A percentile compares a stretch with the other conserved stretches of the same genome.
Evolutionary conservation across 2,888 invertebrate genomes (phyloP).

Genomic region (Acanthopleura granulata): DNA sequence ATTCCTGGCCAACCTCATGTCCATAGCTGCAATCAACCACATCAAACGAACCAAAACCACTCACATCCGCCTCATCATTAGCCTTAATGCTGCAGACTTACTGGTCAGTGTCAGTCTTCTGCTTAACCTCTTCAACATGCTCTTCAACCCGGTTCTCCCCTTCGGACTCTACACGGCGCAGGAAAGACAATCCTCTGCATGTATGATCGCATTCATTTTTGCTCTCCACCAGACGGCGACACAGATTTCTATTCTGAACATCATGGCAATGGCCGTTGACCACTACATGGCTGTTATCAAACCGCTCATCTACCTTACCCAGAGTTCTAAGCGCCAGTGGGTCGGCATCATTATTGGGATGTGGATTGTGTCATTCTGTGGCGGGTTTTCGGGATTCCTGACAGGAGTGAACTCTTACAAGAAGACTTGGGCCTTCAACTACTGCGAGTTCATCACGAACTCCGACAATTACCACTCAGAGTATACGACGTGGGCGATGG

Average conservation of each 20-base stretch:
- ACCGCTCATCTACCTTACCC: conserved; percentile 43
- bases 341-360: conserved; percentile 40
- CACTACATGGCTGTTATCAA: conserved; percentile 55
- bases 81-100: conserved; percentile 52
- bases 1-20: conserved; percentile 51
- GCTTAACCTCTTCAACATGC: conserved; percentile 45
- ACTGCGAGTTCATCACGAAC: conserved; percentile 51
- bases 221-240: conserved; percentile 51
- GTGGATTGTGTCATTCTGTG: conserved; percentile 44
- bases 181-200: conserved; percentile 40
- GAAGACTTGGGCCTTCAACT: conserved; percentile 36
- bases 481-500: conserved; percentile 47
- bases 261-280: conserved; percentile 53
- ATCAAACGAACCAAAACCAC: conserved; percentile 49
- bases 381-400: conserved; percentile 43
- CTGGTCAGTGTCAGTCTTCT: conserved; percentile 51
- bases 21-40: conserved; percentile 54
- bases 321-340: conserved; percentile 39
- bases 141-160: conserved; percentile 37
- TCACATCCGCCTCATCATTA: conserved; percentile 55
- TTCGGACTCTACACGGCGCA: conserved; percentile 26
- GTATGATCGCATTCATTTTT: conserved; percentile 45
- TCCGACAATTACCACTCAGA: conserved; percentile 51
- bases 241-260: conserved; percentile 50
- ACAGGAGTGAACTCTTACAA: conserved; percentile 26